Conservation (phyloP, 2,888 invertebrate genomes). For the Meiosimyza platycephala region DNA sequence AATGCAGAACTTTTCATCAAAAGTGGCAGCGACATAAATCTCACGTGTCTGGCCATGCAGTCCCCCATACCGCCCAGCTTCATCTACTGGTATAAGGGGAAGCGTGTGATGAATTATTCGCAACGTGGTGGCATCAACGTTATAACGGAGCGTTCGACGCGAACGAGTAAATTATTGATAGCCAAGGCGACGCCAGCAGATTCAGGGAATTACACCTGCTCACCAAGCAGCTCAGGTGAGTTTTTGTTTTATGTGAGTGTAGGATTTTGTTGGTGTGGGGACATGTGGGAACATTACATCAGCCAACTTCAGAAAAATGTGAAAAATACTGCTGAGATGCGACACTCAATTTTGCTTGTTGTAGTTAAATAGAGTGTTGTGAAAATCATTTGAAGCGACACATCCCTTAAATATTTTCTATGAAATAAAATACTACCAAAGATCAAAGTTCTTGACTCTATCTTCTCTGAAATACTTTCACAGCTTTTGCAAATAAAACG, state of each 20-base stretch:
- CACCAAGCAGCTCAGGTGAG: conserved; percentile 80
- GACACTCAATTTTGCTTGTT: neutral
- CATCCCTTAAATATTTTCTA: too few relatives aligned
- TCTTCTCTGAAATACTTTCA: too few relatives aligned
- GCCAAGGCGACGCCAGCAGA: conserved; percentile 86
- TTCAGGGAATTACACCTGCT: conserved; percentile 90
- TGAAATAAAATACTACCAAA: too few relatives aligned
- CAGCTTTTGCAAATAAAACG: too few relatives aligned
- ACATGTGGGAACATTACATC: neutral
- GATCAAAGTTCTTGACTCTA: too few relatives aligned
- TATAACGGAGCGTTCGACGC: conserved; percentile 87
- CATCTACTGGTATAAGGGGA: conserved; percentile 89
- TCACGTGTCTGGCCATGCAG: conserved; percentile 89
- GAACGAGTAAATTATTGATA: conserved; percentile 87
- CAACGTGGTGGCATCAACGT: conserved; percentile 89
- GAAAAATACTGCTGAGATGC: too few relatives aligned
- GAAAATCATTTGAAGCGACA: too few relatives aligned
- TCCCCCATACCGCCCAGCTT: conserved; percentile 77
- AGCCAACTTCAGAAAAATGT: too few relatives aligned
- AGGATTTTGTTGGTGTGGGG: neutral
- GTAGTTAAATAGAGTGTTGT: neutral
- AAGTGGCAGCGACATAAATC: conserved; percentile 92
- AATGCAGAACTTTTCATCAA: conserved; percentile 89
- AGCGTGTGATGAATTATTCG: conserved; percentile 87
- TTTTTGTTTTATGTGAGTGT: conserved; percentile 3